A percentile compares a stretch with the other conserved stretches of the same genome.
These are phyloP conservation scores for Cydia splendana DNA, from an alignment of 1,140 invertebrate genomes.

Conservation along the genomic window DNA sequence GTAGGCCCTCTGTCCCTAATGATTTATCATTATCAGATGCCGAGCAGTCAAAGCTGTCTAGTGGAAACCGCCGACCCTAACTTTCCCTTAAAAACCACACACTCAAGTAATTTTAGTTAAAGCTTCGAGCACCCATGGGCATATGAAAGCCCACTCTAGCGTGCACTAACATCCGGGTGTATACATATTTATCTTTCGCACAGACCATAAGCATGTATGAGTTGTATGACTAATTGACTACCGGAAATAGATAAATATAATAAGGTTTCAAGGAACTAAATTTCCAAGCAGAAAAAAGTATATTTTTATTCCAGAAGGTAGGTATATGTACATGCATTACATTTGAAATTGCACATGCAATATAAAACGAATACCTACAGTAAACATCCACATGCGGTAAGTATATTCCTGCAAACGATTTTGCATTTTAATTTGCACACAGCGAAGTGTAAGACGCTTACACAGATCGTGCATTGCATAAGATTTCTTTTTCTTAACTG, in stretches of 20 bases:
- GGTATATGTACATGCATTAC: too few relatives aligned
- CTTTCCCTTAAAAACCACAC: constrained; percentile 42
- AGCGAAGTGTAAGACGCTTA: constrained; percentile 37
- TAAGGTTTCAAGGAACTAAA: too few relatives aligned
- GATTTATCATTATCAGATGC: constrained; percentile 42
- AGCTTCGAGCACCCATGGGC: constrained; percentile 27
- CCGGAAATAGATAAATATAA: too few relatives aligned
- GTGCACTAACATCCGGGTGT: neutral
- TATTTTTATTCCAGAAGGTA: too few relatives aligned
- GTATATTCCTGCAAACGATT: constrained; percentile 48
- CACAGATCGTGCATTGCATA: constrained; percentile 41
- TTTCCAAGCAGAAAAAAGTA: too few relatives aligned
- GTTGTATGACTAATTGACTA: neutral
- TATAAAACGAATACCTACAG: constrained; percentile 36
- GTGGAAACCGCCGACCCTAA: constrained; percentile 41
- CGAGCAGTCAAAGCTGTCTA: constrained; percentile 35
- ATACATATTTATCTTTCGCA: constrained; percentile 42
- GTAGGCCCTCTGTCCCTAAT: constrained; percentile 33
- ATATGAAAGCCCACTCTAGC: neutral
- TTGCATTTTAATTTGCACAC: constrained; percentile 54
- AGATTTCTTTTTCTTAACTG: neutral
- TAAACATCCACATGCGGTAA: constrained; percentile 54
- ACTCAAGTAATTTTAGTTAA: constrained; percentile 41
- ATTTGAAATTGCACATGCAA: constrained; percentile 21
- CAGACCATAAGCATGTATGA: neutral